Evolutionary conservation across 2,888 invertebrate genomes (phyloP), one percentile per base, ranked within the genome.

Genomic region (Stenolophus ochropezus): DNA sequence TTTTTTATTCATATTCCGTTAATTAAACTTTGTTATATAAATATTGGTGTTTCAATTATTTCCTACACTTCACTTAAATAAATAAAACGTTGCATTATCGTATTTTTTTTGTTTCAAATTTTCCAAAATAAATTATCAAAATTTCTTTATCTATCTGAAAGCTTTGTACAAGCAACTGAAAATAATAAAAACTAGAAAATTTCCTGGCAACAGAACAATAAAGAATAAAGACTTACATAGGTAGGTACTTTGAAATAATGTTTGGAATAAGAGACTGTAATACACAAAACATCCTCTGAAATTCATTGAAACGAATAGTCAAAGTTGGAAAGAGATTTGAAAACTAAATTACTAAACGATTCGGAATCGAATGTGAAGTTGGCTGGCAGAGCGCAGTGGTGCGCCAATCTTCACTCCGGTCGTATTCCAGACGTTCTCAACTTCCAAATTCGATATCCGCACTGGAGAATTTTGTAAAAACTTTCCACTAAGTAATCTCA

Each of bases 321-420:
- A 65, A 65, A 65, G 65, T 65, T 65, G 27, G 27, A 33, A 65
- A 33, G 65, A 65, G 65, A 65, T 65, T 65, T 33, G 27, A 65
- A 65, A 65, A 33, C 65, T 33, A 16, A 65, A 65, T 65, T 65
- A 65, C 65, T 65, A 65, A 65, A 65, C 65, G 65, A 33, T 65
- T 65, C 65, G 33, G 65, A 65, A 65, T 65, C 65, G 65, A 27
- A 33, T 65, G 65, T 33, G 65, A 58, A 58, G 21, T 58, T 58
- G 58, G 58, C 58, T 11, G 16, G 53, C 14, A 20, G 14, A 53
- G 53, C 18, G 53, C 53, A 49, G 42, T 42, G 42, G 42, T 42
- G 14, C 20, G 21, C 11, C 21, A 58, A 65, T 27, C 14, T 16
- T 27, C 33, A 27, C 65, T 27, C 27, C 65, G 14, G n/a, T 65